Percentiles rank a stretch among this genome's conserved stretches.
These are phyloP conservation scores for Drosophila arizonae DNA, from an alignment of 1,140 invertebrate species.

Conservation along the genomic window DNA sequence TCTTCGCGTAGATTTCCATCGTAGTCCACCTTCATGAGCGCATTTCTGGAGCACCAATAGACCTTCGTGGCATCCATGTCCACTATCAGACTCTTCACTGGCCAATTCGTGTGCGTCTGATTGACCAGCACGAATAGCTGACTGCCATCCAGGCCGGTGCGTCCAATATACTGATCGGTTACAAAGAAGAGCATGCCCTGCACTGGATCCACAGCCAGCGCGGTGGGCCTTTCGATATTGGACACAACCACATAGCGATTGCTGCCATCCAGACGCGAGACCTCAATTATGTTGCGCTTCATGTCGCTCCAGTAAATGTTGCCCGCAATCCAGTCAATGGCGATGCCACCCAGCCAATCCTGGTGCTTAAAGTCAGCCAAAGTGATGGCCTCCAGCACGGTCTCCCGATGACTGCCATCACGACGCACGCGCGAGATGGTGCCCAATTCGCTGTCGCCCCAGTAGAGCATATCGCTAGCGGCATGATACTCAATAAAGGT, in stretches of 20 bases:
- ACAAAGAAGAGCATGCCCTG: conserved; percentile 90
- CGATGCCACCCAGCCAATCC: conserved; percentile 84
- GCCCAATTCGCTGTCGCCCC: conserved; percentile 91
- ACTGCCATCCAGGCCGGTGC: conserved; percentile 90
- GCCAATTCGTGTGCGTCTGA: conserved; percentile 84
- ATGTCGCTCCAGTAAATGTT: conserved; percentile 97
- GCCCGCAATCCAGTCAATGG: conserved; percentile 92
- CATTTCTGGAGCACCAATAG: conserved; percentile 90
- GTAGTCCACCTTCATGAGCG: conserved; percentile 90
- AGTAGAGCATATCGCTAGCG: conserved; percentile 88
- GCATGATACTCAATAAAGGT: conserved; percentile 90
- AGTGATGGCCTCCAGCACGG: conserved; percentile 84
- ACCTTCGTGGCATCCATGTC: conserved; percentile 89
- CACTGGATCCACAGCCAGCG: conserved; percentile 87
- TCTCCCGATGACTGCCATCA: conserved; percentile 88
- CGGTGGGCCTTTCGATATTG: conserved; percentile 88
- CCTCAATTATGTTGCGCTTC: conserved; percentile 93
- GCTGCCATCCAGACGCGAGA: conserved; percentile 90
- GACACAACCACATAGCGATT: conserved; percentile 90
- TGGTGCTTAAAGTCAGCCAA: conserved; percentile 83
- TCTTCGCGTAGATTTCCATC: conserved; percentile 89
- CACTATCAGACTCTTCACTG: conserved; percentile 88
- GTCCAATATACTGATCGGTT: conserved; percentile 92
- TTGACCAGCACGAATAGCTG: conserved; percentile 82
- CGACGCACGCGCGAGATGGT: conserved; percentile 89